Base-by-base conservation (phyloP, 2,797 vertebrate genomes). In the Rhinella marina region DNA sequence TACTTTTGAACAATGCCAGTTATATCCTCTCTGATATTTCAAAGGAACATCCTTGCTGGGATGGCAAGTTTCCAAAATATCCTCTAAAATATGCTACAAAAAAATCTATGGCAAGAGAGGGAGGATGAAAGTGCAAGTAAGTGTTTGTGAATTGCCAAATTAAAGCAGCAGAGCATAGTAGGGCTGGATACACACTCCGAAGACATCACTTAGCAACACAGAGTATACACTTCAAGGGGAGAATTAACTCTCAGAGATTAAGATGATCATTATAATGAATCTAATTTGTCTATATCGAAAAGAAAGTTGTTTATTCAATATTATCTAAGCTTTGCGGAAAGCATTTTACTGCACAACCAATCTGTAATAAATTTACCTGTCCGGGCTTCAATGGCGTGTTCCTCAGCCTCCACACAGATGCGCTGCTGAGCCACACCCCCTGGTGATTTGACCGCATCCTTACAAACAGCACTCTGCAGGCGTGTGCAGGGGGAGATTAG, bases 161-260 rank as follows among this genome's bases (percentile, higher is more conserved):
- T 0, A 83, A 89, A 54, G 89, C 17, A 90, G 14, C 82, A 85
- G 32, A 70, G 17, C 70, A 82, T 78, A 82, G 84, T 77, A 29
- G 81, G 52, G 52, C 57, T 21, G 0, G 0, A 6, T 82, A 86
- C 12, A 32, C 81, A 88, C 90, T 76, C 83, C 88, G 62, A 86
- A 7, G 66, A 61, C 23, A 88, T 48, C 70, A 11, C 66, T 87
- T 87, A 89, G 56, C 68, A 90, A 79, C 87, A 64, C 16, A 62
- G 5, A 32, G 17, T 62, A 23, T 13, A 59, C 66, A 50, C 84
- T 86, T 41, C 87, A 86, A 70, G n/a, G n/a, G 87, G 86, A 48
- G 25, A 73, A 84, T 64, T 66, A 23, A 68, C 64, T 76, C 66
- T 78, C 17, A 3, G 75, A 21, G 2, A 19, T 52, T 17, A 27